Conservation (phyloP, 1,140 invertebrate species). For the Dolichoris vasculosae region DNA sequence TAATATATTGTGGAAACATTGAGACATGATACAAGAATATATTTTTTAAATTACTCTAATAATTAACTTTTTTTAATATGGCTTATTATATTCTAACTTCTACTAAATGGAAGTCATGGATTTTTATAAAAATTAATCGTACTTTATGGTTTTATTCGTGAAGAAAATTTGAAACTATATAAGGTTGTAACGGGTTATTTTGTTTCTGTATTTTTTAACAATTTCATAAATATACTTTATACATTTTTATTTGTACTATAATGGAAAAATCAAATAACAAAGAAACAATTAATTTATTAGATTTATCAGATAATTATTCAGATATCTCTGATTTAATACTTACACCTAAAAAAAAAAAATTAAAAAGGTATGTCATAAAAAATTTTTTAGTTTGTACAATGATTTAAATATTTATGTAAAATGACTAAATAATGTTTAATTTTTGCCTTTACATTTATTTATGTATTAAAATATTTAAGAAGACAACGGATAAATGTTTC, state of each 20-base stretch:
- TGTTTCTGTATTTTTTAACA: no score
- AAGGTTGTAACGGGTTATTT: no score
- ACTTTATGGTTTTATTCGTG: no score
- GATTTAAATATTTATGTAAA: constrained; percentile 1
- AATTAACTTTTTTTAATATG: no score
- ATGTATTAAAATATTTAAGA: constrained; percentile 52
- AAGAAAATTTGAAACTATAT: no score
- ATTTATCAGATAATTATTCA: constrained; percentile 78
- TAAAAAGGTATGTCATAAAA: constrained; percentile 72
- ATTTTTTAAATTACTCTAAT: no score
- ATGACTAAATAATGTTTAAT: not conserved
- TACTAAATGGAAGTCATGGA: no score
- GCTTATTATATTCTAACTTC: no score
- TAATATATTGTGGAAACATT: no score
- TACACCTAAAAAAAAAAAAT: constrained; percentile 77
- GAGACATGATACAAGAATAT: no score
- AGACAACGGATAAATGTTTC: constrained; percentile 57
- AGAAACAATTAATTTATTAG: constrained; percentile 79
- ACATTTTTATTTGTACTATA: constrained; percentile 48
- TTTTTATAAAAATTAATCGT: no score
- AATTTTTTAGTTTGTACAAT: not conserved
- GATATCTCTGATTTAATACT: constrained; percentile 78
- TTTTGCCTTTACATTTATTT: not conserved
- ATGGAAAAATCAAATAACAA: constrained; percentile 76
- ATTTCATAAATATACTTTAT: no score